Percentiles rank a stretch among this genome's conserved stretches.
Conservation (phyloP, 1,140 invertebrate genomes). For the Dolichoris vasculosae region DNA sequence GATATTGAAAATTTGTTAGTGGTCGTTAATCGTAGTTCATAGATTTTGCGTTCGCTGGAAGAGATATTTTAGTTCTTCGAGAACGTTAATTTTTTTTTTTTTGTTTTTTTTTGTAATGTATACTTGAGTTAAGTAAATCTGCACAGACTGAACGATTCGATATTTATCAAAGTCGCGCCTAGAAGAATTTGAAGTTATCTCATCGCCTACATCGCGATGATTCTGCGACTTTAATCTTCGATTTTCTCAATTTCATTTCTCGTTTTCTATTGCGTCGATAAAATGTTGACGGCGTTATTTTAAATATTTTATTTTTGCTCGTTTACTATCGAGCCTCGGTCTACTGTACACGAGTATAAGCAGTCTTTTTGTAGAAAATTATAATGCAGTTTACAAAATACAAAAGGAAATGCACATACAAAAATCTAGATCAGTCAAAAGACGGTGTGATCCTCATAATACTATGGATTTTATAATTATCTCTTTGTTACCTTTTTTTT, state of each 20-base stretch:
- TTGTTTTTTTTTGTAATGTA: no score
- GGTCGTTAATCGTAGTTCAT: constrained; percentile 3
- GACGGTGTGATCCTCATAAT: constrained; percentile 28
- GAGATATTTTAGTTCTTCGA: constrained; percentile 15
- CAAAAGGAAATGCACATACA: constrained; percentile 62
- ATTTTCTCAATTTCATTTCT: neutral
- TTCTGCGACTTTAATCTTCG: neutral
- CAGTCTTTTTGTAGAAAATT: constrained; percentile 68
- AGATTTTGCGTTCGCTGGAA: constrained; percentile 13
- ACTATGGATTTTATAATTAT: constrained; percentile 36
- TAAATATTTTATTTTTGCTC: constrained; percentile 42
- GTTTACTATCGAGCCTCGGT: constrained; percentile 35
- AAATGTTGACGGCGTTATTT: constrained; percentile 21
- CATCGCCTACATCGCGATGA: neutral
- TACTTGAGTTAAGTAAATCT: neutral
- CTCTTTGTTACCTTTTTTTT: constrained; percentile 10
- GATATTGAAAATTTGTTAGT: constrained; percentile 34
- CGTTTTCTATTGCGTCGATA: constrained; percentile 9
- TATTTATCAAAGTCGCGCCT: neutral
- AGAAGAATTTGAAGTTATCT: neutral
- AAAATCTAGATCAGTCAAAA: constrained; percentile 59
- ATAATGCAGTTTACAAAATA: constrained; percentile 65
- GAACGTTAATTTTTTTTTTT: constrained; percentile 14
- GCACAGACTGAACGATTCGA: neutral
- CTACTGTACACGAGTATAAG: constrained; percentile 62